A percentile compares a stretch with the other conserved stretches of the same genome.
Evolutionary conservation across 2,113 vertebrate genomes (phyloP).

Genomic region (Heterotis niloticus): DNA sequence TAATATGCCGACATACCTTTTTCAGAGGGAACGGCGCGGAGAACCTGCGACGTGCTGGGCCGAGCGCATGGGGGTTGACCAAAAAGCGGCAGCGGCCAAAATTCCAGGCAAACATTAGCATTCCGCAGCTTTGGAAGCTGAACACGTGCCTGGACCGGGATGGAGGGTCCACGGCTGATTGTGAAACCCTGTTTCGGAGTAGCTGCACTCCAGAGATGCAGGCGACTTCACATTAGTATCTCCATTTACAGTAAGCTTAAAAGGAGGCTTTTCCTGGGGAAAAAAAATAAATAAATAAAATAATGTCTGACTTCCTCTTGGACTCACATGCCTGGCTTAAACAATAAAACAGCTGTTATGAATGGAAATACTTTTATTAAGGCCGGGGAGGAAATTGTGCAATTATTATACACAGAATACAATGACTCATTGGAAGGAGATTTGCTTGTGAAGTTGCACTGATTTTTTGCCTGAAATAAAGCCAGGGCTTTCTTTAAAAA

Average conservation of each 20-base stretch:
- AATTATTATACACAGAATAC: conserved; percentile 61
- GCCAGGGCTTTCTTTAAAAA: conserved; percentile 31
- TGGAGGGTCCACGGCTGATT: neutral
- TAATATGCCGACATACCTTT: neutral
- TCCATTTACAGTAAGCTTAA: conserved; percentile 8
- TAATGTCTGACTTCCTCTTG: conserved; percentile 56
- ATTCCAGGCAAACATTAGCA: conserved; percentile 29
- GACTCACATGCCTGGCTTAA: conserved; percentile 47
- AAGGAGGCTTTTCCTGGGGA: conserved; percentile 4
- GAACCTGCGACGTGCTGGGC: neutral
- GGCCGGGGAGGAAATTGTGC: conserved; percentile 48
- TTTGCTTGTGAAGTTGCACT: conserved; percentile 55
- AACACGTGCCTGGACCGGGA: conserved; percentile 6
- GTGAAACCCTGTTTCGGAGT: neutral
- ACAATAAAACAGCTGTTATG: conserved; percentile 55
- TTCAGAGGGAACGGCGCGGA: neutral
- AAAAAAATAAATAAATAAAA: conserved; percentile 35
- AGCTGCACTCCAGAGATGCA: neutral
- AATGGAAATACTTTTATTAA: conserved; percentile 61
- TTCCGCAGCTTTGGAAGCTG: conserved; percentile 20
- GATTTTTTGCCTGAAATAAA: conserved; percentile 41
- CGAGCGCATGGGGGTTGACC: neutral
- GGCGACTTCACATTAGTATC: neutral
- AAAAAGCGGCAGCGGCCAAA: neutral
- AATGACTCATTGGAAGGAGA: conserved; percentile 60